Conservation (phyloP, 2,797 vertebrate species). For the Sebastes alutus region DNA sequence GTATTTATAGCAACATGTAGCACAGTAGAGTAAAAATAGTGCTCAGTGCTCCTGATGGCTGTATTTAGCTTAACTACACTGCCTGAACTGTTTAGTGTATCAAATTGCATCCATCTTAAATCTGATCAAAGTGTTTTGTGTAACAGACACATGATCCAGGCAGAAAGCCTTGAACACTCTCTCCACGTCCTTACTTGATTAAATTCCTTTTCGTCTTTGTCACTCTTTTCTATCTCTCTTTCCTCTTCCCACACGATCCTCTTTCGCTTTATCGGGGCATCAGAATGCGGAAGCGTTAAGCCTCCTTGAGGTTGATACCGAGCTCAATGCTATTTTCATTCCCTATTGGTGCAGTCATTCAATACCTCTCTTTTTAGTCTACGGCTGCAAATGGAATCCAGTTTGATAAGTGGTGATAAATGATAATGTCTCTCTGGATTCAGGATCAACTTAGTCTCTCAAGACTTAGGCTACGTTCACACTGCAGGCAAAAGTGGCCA, state of each 20-base stretch:
- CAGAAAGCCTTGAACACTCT: conserved; percentile 12
- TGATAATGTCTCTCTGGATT: conserved; percentile 27
- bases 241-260: conserved; percentile 41
- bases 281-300: conserved; percentile 59
- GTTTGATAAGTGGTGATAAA: conserved; percentile 49
- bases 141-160: conserved; percentile 27
- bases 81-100: background rate
- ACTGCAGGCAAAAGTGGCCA: background rate
- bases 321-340: conserved; percentile 68
- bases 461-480: background rate
- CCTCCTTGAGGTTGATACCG: conserved; percentile 68
- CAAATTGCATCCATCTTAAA: background rate
- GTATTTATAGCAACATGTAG: background rate
- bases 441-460: conserved; percentile 15
- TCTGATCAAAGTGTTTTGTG: conserved; percentile 24
- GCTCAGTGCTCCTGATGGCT: background rate
- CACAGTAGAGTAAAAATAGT: background rate
- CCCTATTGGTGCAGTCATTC: conserved; percentile 51
- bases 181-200: conserved; percentile 42
- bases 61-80: background rate
- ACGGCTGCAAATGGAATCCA: conserved; percentile 55
- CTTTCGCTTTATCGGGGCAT: conserved; percentile 61
- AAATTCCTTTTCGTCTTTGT: conserved; percentile 38
- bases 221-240: conserved; percentile 34
- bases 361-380: conserved; percentile 53